Percentiles rank a stretch among this genome's conserved stretches.
Conservation (phyloP, 2,113 vertebrate genomes). For the Syrmaticus mikado region DNA sequence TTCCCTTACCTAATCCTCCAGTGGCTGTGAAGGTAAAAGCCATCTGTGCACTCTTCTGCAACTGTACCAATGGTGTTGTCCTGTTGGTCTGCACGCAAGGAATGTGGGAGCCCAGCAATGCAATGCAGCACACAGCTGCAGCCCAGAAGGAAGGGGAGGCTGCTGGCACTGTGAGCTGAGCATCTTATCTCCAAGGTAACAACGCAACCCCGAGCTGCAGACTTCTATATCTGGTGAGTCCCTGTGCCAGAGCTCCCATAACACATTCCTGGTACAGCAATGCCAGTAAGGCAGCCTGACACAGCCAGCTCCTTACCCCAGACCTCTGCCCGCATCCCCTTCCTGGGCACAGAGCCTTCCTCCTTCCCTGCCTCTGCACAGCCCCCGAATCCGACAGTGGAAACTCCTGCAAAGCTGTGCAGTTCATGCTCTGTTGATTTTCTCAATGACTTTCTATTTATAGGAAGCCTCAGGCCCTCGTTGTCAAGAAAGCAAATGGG, state of each 20-base stretch:
- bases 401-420: conserved; percentile 52
- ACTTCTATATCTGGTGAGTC: conserved; percentile 34
- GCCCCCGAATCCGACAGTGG: conserved; percentile 14
- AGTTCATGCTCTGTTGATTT: conserved; percentile 71
- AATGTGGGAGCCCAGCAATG: no score
- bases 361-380: not conserved
- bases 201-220: conserved; percentile 9
- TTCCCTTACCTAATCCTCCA: not conserved
- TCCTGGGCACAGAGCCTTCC: not conserved
- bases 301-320: not conserved
- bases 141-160: not conserved
- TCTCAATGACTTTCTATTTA: conserved; percentile 78
- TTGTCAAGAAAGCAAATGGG: conserved; percentile 70
- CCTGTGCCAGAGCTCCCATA: not conserved
- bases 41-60: accelerated
- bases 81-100: no score
- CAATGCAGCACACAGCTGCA: not conserved
- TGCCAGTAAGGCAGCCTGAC: accelerated
- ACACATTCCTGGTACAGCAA: accelerated
- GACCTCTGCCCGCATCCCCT: accelerated
- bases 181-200: conserved; percentile 66
- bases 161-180: not conserved
- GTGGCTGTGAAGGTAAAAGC: not conserved
- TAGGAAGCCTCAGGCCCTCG: conserved; percentile 54
- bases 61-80: not conserved